These are phyloP conservation scores for Myotis myotis DNA, from an alignment of 2,797 vertebrate species.

Conservation along the genomic window DNA sequence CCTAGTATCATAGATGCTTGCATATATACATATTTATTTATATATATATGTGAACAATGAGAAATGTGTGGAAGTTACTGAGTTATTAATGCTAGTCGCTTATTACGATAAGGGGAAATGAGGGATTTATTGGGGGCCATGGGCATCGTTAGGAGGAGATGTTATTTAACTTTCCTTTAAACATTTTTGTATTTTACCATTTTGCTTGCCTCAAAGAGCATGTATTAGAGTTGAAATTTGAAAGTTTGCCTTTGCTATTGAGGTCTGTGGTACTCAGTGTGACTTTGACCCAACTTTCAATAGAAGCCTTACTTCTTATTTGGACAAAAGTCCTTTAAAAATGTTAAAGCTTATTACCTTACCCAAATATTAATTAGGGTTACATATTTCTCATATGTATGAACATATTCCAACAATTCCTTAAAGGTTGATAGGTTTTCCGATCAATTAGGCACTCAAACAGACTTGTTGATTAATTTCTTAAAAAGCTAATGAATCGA, in stretches of 20 bases:
- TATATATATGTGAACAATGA: background rate
- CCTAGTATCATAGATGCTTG: background rate
- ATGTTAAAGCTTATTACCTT: background rate
- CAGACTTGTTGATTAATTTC: constrained; percentile 57
- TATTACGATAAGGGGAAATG: background rate
- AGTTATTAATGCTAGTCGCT: background rate
- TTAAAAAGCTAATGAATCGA: constrained; percentile 60
- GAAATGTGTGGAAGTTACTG: background rate
- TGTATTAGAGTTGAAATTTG: background rate
- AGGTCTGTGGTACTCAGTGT: background rate
- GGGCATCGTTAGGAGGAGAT: background rate
- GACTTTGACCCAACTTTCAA: constrained; percentile 9
- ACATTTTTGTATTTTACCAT: background rate
- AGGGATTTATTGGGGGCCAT: background rate
- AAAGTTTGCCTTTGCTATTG: background rate
- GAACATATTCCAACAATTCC: constrained; percentile 47
- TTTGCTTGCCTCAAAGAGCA: background rate
- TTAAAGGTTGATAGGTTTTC: constrained; percentile 54
- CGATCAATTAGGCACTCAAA: constrained; percentile 48
- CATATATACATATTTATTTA: background rate
- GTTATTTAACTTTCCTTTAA: background rate
- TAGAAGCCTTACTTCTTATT: background rate
- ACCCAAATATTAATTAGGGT: constrained; percentile 1
- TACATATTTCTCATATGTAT: constrained; percentile 8
- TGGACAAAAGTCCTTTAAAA: background rate